A percentile compares a stretch with the other conserved stretches of the same genome.
Conservation (phyloP, 2,888 invertebrate genomes). For the Pteria penguin region DNA sequence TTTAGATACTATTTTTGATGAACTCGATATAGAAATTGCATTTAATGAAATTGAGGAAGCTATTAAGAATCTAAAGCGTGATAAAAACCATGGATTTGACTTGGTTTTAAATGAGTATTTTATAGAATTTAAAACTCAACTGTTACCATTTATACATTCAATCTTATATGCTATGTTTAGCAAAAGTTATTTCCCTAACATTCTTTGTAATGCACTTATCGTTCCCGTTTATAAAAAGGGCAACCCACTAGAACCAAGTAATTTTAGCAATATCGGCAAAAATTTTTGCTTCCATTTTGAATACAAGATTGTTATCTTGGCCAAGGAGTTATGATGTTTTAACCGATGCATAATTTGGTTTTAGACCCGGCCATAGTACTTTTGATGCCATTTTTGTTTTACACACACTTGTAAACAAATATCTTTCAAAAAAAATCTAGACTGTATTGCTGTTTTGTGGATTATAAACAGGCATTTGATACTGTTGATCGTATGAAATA, state of each 20-base stretch:
- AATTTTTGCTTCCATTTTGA: too few relatives aligned
- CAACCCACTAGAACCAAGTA: conserved; percentile 28
- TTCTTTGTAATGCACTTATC: conserved; percentile 38
- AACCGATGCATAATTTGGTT: too few relatives aligned
- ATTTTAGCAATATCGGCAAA: conserved; percentile 43
- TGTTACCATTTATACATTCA: conserved; percentile 3
- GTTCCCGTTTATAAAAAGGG: conserved; percentile 44
- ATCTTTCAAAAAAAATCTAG: too few relatives aligned
- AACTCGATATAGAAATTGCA: conserved; percentile 7
- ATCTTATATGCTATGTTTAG: conserved; percentile 37
- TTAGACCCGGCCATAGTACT: too few relatives aligned
- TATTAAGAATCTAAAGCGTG: background rate
- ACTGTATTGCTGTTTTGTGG: too few relatives aligned
- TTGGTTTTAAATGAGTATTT: conserved; percentile 42
- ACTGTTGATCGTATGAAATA: too few relatives aligned
- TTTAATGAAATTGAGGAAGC: conserved; percentile 10
- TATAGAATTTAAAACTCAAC: conserved; percentile 20
- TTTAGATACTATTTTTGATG: conserved; percentile 2
- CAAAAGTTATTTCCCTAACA: conserved; percentile 29
- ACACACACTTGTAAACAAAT: too few relatives aligned
- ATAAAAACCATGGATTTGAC: conserved; percentile 36
- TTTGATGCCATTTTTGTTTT: too few relatives aligned
- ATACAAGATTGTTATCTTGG: too few relatives aligned
- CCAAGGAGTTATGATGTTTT: too few relatives aligned
- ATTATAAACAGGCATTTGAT: too few relatives aligned